Conservation (phyloP, 92 coral and sea anemone species). For the Blastomussa wellsi region DNA sequence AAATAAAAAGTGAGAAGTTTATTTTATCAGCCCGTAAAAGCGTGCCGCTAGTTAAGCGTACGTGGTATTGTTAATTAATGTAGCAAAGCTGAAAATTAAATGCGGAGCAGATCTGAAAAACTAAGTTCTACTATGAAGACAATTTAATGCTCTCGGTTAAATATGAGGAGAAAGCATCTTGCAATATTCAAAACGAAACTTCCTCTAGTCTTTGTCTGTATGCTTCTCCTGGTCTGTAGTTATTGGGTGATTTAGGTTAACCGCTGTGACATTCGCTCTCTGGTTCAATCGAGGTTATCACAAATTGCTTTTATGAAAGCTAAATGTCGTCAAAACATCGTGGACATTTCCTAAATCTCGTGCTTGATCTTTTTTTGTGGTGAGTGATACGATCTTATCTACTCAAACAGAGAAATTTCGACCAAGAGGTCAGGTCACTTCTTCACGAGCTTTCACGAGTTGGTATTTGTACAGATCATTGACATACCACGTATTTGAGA, state of each 20-base stretch:
- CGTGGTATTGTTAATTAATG: not conserved
- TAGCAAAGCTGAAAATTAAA: not conserved
- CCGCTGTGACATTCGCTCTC: not conserved
- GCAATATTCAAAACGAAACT: not conserved
- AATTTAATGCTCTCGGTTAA: not conserved
- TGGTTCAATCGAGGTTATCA: conserved; percentile 1
- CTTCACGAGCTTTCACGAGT: not conserved
- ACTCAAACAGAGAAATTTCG: not conserved
- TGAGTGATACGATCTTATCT: conserved; percentile 3
- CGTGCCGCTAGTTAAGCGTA: not conserved
- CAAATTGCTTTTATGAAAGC: not conserved
- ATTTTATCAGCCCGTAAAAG: not conserved
- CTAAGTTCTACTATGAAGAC: not conserved
- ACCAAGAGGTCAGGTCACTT: conserved; percentile 5
- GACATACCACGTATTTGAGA: conserved; percentile 7
- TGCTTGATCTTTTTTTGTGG: not conserved
- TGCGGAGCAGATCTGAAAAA: not conserved
- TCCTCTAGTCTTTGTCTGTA: not conserved
- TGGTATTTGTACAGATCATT: conserved; percentile 19
- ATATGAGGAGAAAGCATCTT: not conserved
- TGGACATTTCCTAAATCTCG: not conserved
- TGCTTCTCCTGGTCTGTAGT: not conserved
- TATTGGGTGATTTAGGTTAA: not conserved
- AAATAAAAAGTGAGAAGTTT: not conserved
- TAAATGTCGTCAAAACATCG: not conserved